phyloP scores from a whole-genome alignment of 2,113 vertebrate genomes.

The Paracanthobrama guichenoti region DNA sequence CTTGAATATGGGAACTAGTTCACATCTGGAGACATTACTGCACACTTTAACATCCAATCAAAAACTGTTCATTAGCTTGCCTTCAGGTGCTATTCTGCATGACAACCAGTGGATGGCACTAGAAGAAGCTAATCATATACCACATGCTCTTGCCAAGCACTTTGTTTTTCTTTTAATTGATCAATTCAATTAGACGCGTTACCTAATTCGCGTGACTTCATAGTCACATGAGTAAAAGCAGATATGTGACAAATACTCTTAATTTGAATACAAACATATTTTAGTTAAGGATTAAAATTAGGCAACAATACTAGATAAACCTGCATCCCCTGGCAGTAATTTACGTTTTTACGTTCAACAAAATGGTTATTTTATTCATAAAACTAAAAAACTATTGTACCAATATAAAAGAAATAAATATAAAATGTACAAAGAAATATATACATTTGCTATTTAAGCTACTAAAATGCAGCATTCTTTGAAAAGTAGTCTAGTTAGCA shows the following conservation, averaged over 20 bases:
- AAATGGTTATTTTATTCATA: too few relatives aligned
- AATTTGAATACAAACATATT: background rate
- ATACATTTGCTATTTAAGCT: background rate
- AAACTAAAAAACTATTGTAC: too few relatives aligned
- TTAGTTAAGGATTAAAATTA: background rate
- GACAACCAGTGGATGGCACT: constrained; percentile 27
- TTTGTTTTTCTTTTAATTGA: background rate
- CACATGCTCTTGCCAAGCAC: background rate
- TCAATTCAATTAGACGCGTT: background rate
- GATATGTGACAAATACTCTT: background rate
- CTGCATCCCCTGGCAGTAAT: background rate
- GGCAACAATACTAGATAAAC: background rate
- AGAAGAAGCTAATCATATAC: background rate
- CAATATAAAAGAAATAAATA: too few relatives aligned
- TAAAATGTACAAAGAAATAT: too few relatives aligned
- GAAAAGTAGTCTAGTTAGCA: background rate
- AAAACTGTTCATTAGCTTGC: background rate
- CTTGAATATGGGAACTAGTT: background rate
- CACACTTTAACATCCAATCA: background rate
- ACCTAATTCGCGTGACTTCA: background rate
- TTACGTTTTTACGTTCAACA: too few relatives aligned
- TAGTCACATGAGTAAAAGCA: background rate
- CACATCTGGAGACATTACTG: background rate
- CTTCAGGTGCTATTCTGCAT: background rate
- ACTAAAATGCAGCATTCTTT: background rate